Conservation (phyloP, 2,888 invertebrate species). For the Tanytarsus gracilentus region DNA sequence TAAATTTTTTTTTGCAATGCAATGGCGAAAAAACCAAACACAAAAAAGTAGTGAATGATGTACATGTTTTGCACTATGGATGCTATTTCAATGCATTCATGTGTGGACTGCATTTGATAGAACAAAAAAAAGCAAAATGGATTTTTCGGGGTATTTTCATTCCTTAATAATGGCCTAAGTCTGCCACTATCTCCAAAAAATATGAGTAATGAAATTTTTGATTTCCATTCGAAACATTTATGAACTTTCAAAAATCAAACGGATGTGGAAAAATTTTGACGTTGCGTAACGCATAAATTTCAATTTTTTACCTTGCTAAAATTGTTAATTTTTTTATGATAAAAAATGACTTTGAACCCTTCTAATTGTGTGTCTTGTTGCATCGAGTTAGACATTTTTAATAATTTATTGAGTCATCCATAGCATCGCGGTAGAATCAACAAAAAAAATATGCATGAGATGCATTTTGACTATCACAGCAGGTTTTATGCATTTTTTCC, state of each 20-base stretch:
- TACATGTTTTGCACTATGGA: too few species aligned
- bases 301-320: background rate
- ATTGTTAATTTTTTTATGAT: background rate
- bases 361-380: too few species aligned
- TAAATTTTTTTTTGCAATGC: background rate
- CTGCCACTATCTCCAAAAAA: background rate
- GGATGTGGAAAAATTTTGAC: constrained; percentile 3
- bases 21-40: background rate
- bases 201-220: too few species aligned
- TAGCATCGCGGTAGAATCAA: too few species aligned
- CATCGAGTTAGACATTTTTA: too few species aligned
- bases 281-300: background rate
- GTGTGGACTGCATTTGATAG: background rate
- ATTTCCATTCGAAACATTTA: too few species aligned
- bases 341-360: too few species aligned
- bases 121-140: background rate
- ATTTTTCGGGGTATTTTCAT: background rate
- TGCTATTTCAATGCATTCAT: background rate
- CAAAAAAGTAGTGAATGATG: background rate
- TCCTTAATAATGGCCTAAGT: background rate
- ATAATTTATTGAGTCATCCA: too few species aligned
- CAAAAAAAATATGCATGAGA: too few species aligned
- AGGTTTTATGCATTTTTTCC: too few species aligned
- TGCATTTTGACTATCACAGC: too few species aligned
- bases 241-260: too few species aligned